Conservation (phyloP, 1,140 invertebrate genomes). For the Bicyclus anynana region DNA sequence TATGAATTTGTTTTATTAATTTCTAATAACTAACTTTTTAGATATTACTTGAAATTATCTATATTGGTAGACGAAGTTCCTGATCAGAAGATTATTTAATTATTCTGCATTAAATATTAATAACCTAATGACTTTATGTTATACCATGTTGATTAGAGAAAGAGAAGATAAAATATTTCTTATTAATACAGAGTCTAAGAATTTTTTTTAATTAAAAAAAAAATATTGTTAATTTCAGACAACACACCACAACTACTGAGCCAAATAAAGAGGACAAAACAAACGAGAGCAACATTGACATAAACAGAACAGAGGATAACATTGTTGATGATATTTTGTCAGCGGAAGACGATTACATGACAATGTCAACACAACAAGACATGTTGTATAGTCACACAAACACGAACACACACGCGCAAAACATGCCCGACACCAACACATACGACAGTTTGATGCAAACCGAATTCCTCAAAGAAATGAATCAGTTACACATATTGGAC, state of each 20-base stretch:
- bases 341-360: constrained; percentile 63
- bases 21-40: too few species aligned
- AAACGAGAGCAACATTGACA: constrained; percentile 33
- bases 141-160: too few species aligned
- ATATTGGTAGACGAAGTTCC: too few species aligned
- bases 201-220: background rate
- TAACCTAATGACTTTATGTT: too few species aligned
- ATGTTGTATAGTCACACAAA: constrained; percentile 33
- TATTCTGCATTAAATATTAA: too few species aligned
- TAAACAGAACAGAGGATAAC: constrained; percentile 57
- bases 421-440: constrained; percentile 26
- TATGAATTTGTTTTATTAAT: too few species aligned
- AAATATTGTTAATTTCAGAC: constrained; percentile 33
- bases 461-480: constrained; percentile 65
- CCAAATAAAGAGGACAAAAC: constrained; percentile 36
- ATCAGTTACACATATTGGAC: constrained; percentile 55
- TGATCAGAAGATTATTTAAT: too few species aligned
- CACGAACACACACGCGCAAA: constrained; percentile 6
- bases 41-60: too few species aligned
- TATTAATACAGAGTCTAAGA: too few species aligned
- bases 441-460: constrained; percentile 62
- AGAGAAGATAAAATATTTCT: too few species aligned
- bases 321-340: constrained; percentile 66
- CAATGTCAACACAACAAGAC: constrained; percentile 40
- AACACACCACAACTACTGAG: constrained; percentile 41